A percentile compares a stretch with the other conserved stretches of the same genome.
Evolutionary conservation across 2,113 vertebrate species (phyloP).

Genomic region (Carassius gibelio): DNA sequence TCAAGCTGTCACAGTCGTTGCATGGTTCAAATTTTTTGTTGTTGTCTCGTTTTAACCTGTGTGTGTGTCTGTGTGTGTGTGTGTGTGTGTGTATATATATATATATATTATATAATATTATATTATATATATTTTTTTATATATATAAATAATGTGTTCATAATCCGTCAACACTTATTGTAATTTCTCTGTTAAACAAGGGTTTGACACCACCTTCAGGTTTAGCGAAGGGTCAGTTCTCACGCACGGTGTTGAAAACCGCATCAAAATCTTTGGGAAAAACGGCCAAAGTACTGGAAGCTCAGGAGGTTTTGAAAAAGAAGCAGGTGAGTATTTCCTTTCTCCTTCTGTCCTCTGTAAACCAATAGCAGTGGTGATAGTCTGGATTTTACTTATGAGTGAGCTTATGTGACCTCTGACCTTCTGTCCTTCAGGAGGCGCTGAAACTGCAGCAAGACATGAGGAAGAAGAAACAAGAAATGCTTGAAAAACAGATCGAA

Average conservation of each 20-base stretch:
- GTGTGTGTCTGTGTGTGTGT: too few relatives aligned
- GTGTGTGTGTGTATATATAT: too few relatives aligned
- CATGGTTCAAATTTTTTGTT: too few relatives aligned
- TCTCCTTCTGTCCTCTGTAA: neutral
- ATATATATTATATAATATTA: too few relatives aligned
- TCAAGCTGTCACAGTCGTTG: too few relatives aligned
- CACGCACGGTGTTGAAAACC: slow-evolving; percentile 80
- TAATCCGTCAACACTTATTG: neutral
- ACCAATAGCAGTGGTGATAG: neutral
- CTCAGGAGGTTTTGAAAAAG: slow-evolving; percentile 91
- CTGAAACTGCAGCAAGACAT: slow-evolving; percentile 96
- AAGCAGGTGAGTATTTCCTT: slow-evolving; percentile 81
- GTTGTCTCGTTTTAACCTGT: too few relatives aligned
- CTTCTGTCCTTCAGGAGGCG: slow-evolving; percentile 80
- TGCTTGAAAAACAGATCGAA: slow-evolving; percentile 95
- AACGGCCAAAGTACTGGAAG: slow-evolving; percentile 83
- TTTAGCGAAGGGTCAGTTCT: slow-evolving; percentile 84
- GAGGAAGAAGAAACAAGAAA: slow-evolving; percentile 97
- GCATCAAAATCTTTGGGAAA: slow-evolving; percentile 81
- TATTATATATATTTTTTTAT: too few relatives aligned
- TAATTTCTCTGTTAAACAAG: slow-evolving; percentile 62
- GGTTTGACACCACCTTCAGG: slow-evolving; percentile 70
- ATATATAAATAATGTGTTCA: neutral
- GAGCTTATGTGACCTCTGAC: slow-evolving; percentile 10
- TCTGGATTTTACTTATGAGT: slow-evolving; percentile 21